Conservation (phyloP, 1,140 invertebrate genomes). For the Lepidurus couesii region DNA sequence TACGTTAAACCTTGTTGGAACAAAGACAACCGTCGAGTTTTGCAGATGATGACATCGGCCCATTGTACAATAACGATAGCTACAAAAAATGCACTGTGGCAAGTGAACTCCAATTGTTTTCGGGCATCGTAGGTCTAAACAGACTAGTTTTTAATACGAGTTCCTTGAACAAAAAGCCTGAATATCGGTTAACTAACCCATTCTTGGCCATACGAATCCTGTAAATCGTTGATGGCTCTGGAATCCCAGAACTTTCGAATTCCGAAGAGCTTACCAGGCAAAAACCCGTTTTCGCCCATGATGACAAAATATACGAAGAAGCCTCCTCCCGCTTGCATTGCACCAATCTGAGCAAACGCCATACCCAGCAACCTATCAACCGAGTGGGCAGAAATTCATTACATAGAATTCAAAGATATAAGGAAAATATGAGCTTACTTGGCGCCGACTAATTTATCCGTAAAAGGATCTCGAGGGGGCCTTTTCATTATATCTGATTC, state of each 20-base stretch:
- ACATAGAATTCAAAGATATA: background rate
- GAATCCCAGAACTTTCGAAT: conserved; percentile 51
- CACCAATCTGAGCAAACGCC: conserved; percentile 48
- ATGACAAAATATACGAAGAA: conserved; percentile 53
- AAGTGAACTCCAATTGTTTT: conserved; percentile 59
- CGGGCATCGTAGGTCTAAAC: conserved; percentile 55
- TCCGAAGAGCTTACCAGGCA: conserved; percentile 46
- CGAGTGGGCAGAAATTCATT: background rate
- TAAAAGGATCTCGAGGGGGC: conserved; percentile 57
- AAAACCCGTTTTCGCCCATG: conserved; percentile 55
- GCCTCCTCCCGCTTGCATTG: conserved; percentile 47
- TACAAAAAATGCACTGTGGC: conserved; percentile 62
- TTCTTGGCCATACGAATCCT: conserved; percentile 54
- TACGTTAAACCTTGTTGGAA: conserved; percentile 61
- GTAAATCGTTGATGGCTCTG: conserved; percentile 49
- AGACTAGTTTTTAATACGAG: background rate
- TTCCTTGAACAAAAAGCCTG: background rate
- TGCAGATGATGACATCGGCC: conserved; percentile 64
- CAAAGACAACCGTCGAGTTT: conserved; percentile 58
- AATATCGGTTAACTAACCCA: conserved; percentile 45
- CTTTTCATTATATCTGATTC: conserved; percentile 67
- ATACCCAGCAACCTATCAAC: conserved; percentile 43
- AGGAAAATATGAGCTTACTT: conserved; percentile 42
- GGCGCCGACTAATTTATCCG: conserved; percentile 61
- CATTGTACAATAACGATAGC: conserved; percentile 64